Conservation (phyloP, 2,113 vertebrate genomes). For the Gnathonemus longibarbis region DNA sequence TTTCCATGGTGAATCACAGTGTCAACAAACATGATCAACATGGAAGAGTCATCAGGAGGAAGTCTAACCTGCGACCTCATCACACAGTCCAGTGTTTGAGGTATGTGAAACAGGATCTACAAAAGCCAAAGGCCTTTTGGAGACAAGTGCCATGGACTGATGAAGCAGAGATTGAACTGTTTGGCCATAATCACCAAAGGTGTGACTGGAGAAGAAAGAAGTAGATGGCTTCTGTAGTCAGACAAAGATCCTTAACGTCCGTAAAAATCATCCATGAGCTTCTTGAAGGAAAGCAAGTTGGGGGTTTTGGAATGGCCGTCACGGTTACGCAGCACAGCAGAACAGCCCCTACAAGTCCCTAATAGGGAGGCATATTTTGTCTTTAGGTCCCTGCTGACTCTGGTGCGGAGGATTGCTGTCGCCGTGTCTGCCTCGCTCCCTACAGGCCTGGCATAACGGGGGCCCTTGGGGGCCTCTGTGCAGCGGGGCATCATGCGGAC, state of each 20-base stretch:
- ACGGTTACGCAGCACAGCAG: not conserved
- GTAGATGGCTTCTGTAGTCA: not conserved
- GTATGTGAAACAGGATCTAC: not conserved
- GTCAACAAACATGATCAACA: not conserved
- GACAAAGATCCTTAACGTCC: not conserved
- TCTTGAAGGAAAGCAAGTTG: not conserved
- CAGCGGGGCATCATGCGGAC: constrained; percentile 41
- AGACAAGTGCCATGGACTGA: not conserved
- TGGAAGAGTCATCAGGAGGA: not conserved
- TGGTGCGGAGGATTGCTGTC: not conserved
- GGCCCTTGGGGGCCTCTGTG: constrained; percentile 32
- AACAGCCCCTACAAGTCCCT: not conserved
- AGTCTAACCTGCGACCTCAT: too few relatives aligned
- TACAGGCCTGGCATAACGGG: constrained; percentile 48
- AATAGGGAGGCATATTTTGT: not conserved
- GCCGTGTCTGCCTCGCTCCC: not conserved
- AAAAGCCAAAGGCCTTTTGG: not conserved
- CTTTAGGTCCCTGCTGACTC: not conserved
- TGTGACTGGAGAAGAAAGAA: not conserved
- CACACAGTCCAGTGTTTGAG: not conserved
- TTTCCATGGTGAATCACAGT: not conserved
- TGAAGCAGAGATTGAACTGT: not conserved
- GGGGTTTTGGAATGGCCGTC: not conserved
- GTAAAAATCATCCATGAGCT: not conserved
- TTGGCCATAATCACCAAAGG: not conserved